Evolutionary conservation across 1,140 invertebrate genomes (phyloP), one percentile per base, ranked within the genome.

Genomic region (Xylocopa sonorina): DNA sequence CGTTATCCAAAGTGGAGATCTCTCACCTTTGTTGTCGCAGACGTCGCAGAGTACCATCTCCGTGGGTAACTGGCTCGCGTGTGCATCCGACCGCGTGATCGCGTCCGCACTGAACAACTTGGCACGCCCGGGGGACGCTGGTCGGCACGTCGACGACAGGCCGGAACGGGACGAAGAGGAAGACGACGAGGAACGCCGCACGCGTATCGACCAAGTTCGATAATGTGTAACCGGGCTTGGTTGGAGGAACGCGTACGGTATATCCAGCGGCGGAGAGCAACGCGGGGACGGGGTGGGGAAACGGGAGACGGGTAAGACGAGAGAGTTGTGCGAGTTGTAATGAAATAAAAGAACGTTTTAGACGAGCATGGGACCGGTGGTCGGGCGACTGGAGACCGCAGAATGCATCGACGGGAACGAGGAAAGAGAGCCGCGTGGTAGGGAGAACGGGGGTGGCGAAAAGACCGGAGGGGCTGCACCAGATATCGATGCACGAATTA

Each of bases 21-120:
- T 80, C 78, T 88, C 71, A 91, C 90, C 90, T 90, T 91, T 91
- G 80, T 84, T 88, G 57, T 91, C 89, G 75, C 89, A 91, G 72
- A 90, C 90, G 85, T 91, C 90, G 74, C 90, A 91, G 18, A 91
- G 80, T 14, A 91, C 90, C 90, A 91, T 91, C 51, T 84, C 73
- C 57, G 27, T 0, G 32, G 32, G 27, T 43, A 53, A 78, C n/a
- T 34, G 16, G 62, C 41, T 46, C 27, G 63, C 81, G 64, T 51
- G 60, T 75, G 82, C 81, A 79, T 71, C 77, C 60, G 78, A 78
- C 67, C 85, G 68, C 78, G 79, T 83, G 84, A 63, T 74, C 71
- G 48, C 78, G 69, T 75, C 67, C 53, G 81, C 57, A 84, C 84
- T 86, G 76, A 81, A 71, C 78, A 67, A 57, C 60, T 86, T 78